Percentiles rank a stretch among this genome's conserved stretches.
phyloP scores from a whole-genome alignment of 2,797 vertebrate species.

The Hapalemur alaotrensis region DNA sequence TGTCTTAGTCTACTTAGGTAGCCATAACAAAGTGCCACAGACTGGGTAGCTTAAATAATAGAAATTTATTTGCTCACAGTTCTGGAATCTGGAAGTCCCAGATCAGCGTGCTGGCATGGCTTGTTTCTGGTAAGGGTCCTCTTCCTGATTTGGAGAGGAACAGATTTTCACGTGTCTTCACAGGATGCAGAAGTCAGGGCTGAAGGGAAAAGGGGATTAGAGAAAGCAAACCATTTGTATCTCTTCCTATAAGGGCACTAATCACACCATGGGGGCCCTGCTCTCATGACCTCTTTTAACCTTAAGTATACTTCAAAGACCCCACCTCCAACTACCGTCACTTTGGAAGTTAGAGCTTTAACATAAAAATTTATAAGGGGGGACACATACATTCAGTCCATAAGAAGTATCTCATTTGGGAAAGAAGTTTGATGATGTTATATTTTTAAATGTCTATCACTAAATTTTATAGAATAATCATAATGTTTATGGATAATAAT shows the following conservation, averaged over 20 bases:
- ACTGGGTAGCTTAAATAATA: not conserved
- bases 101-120: too few species aligned
- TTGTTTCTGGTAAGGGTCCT: not conserved
- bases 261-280: accelerated
- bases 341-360: not conserved
- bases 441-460: not conserved
- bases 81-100: accelerated
- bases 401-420: not conserved
- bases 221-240: not conserved
- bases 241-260: not conserved
- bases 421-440: not conserved
- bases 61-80: not conserved
- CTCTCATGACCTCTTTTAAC: not conserved
- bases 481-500: not conserved
- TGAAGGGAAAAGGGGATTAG: accelerated
- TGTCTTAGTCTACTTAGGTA: not conserved
- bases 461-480: not conserved
- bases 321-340: not conserved
- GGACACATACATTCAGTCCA: not conserved
- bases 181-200: accelerated
- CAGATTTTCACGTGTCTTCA: not conserved
- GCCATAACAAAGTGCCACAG: not conserved
- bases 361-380: accelerated
- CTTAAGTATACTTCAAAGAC: not conserved
- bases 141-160: not conserved